Conservation (phyloP, 2,113 vertebrate species). For the Ochotona curzoniae region DNA sequence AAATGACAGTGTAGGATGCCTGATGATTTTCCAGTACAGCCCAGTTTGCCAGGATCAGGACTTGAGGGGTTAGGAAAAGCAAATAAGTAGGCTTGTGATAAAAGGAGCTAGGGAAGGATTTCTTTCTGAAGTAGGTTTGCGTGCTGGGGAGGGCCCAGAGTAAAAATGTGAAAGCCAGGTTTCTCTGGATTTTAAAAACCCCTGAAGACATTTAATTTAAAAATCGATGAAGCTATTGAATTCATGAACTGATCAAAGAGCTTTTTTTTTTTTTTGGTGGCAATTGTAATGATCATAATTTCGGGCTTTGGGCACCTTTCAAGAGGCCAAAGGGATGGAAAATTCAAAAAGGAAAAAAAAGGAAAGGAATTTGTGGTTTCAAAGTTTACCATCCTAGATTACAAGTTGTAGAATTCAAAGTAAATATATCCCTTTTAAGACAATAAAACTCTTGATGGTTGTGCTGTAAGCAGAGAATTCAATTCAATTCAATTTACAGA, state of each 20-base stretch:
- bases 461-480: not conserved
- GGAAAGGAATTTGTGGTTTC: not conserved
- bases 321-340: not conserved
- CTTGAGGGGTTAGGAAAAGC: not conserved
- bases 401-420: not conserved
- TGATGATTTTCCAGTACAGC: not conserved
- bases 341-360: not conserved
- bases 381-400: not conserved
- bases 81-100: not conserved
- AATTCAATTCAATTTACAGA: not conserved
- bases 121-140: not conserved
- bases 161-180: not conserved
- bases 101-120: not conserved
- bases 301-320: not conserved
- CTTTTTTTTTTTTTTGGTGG: not conserved
- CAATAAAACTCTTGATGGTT: not conserved
- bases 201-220: conserved; percentile 44
- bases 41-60: not conserved
- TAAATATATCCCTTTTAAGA: not conserved
- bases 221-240: conserved; percentile 11
- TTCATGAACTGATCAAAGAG: conserved; percentile 3
- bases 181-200: conserved; percentile 26
- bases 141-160: not conserved
- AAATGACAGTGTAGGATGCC: not conserved
- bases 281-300: not conserved